Evolutionary conservation across 1,140 invertebrate genomes (phyloP).

Genomic region (Reticulitermes speratus): DNA sequence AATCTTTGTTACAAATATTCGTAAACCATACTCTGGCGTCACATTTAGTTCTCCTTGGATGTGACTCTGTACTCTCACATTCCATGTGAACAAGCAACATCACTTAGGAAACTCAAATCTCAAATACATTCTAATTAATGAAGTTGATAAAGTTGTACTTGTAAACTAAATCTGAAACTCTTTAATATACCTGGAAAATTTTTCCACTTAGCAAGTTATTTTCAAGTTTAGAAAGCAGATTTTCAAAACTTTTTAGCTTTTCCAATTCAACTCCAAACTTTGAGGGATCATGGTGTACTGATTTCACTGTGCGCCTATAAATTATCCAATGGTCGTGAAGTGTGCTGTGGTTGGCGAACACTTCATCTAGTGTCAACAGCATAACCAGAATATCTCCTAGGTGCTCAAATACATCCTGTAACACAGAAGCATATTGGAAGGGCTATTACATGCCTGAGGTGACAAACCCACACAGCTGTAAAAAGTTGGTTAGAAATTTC

Average conservation of each 20-base stretch:
- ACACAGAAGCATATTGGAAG: constrained; percentile 37
- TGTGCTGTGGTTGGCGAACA: constrained; percentile 59
- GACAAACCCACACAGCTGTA: background rate
- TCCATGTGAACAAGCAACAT: no score
- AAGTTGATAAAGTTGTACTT: no score
- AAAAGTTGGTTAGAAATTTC: no score
- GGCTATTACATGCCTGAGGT: background rate
- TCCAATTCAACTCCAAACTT: constrained; percentile 59
- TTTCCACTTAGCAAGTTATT: constrained; percentile 58
- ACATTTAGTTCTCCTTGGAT: no score
- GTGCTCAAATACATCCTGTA: constrained; percentile 60
- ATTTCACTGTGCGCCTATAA: constrained; percentile 67
- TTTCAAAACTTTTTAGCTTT: constrained; percentile 63
- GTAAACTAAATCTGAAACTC: no score
- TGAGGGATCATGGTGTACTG: constrained; percentile 64
- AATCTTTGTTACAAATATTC: no score
- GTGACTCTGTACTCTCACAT: no score
- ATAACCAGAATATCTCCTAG: constrained; percentile 66
- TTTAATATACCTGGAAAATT: constrained; percentile 59
- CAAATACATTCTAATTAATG: no score
- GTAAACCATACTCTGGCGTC: no score
- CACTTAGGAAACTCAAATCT: no score
- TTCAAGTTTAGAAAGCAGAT: constrained; percentile 64
- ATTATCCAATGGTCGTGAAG: constrained; percentile 69
- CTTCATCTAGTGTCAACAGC: constrained; percentile 69